These are phyloP conservation scores for Sclerodermus sp. DNA, from an alignment of 2,888 invertebrate species.

Conservation along the genomic window DNA sequence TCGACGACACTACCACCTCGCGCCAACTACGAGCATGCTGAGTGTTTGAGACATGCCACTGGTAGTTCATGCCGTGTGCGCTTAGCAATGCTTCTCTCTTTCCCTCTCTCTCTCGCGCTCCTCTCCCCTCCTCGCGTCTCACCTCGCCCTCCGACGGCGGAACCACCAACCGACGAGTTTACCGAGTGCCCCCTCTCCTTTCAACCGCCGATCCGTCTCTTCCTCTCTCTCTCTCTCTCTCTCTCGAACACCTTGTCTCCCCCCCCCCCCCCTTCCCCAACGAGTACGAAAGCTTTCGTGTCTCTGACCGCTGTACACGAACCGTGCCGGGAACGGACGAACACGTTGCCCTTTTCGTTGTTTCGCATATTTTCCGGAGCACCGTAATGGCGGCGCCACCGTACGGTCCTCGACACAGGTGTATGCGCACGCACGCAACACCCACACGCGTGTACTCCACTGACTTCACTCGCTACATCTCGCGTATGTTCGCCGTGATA, in stretches of 20 bases:
- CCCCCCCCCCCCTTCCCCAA: slow-evolving; percentile 7
- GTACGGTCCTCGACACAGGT: slow-evolving; percentile 30
- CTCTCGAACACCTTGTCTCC: slow-evolving; percentile 3
- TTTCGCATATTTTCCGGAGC: slow-evolving; percentile 40
- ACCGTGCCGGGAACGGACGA: slow-evolving; percentile 46
- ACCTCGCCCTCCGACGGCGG: slow-evolving; percentile 15
- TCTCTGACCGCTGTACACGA: slow-evolving; percentile 63
- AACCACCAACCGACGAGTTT: slow-evolving; percentile 18
- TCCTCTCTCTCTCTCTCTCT: slow-evolving; percentile 11
- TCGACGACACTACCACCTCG: slow-evolving; percentile 36
- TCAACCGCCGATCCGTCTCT: neutral
- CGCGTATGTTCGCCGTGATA: too few relatives aligned
- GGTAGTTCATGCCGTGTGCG: slow-evolving; percentile 46
- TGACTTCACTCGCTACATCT: too few relatives aligned
- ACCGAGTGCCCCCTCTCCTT: slow-evolving; percentile 2
- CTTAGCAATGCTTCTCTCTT: slow-evolving; percentile 36
- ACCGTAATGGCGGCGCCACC: slow-evolving; percentile 37
- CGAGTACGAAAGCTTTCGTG: slow-evolving; percentile 34
- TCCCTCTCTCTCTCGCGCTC: slow-evolving; percentile 6
- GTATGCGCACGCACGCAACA: too few relatives aligned
- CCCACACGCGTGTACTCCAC: too few relatives aligned
- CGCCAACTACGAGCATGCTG: slow-evolving; percentile 50
- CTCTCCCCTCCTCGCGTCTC: slow-evolving; percentile 9
- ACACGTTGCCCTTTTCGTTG: slow-evolving; percentile 31
- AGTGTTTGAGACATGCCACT: slow-evolving; percentile 51